Evolutionary conservation across 2,797 vertebrate genomes (phyloP).

Genomic region (Gallinago stenura): DNA sequence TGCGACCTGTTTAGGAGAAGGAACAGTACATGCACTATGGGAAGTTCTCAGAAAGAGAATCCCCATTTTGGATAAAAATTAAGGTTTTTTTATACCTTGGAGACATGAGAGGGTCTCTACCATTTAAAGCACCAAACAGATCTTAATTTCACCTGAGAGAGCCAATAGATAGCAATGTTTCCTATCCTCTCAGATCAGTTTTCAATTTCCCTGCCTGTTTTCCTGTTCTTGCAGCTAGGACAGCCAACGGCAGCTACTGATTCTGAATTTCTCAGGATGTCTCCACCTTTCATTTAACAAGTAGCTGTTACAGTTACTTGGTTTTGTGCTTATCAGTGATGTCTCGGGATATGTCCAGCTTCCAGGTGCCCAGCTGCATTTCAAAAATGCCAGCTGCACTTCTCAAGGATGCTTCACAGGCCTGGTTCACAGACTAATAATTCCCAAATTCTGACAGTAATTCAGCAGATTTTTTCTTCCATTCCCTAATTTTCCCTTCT

Average conservation of each 20-base stretch:
- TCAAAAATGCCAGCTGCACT: neutral
- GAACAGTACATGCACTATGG: fast-evolving
- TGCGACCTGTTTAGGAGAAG: neutral
- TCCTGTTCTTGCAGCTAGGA: neutral
- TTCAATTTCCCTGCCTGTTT: neutral
- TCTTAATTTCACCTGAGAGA: neutral
- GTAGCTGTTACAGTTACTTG: fast-evolving
- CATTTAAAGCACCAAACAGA: neutral
- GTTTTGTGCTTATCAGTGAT: neutral
- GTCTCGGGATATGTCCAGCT: neutral
- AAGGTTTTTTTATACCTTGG: neutral
- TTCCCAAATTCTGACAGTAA: neutral
- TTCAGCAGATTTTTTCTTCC: neutral
- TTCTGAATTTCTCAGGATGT: neutral
- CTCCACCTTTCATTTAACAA: neutral
- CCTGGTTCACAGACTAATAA: neutral
- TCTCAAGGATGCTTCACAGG: neutral
- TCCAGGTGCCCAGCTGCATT: neutral
- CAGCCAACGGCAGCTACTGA: neutral
- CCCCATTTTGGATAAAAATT: neutral
- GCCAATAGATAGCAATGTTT: neutral
- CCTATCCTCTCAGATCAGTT: neutral
- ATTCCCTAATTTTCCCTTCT: neutral
- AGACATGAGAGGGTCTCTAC: neutral
- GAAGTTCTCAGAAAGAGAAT: neutral